Evolutionary conservation across 2,113 vertebrate species (phyloP), one percentile per base, ranked within the genome.

Genomic region (Ammodytes dubius): DNA sequence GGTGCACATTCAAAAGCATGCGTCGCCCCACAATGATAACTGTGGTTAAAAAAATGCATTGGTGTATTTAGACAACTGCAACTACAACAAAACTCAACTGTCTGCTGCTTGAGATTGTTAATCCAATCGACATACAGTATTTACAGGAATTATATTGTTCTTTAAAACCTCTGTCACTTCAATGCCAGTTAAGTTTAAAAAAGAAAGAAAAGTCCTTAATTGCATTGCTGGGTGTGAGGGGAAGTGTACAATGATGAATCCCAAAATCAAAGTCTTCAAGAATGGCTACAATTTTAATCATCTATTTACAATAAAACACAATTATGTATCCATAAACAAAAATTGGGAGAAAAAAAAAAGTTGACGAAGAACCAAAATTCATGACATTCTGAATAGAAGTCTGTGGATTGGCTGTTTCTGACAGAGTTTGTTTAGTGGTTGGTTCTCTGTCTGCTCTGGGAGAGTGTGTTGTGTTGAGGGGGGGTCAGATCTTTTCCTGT

Each of bases 401-500:
- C 70, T 63, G 75, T 73, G 80, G 67, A 81, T 69, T 50, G 72
- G 81, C 80, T 82, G 85, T 72, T 45, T 82, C 74, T 17, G 46
- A 83, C 77, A 82, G 84, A 90, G 88, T 75, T 86, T 81, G 57
- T 83, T 80, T 88, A 90, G 87, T 91, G 88, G 87, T 89, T 57
- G 84, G 56, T 81, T 84, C 79, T 79, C 12, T 4, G 42, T 56
- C 71, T 64, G 80, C 77, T 88, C 80, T 82, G 81, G 63, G 78
- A 81, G 70, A 68, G 65, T 66, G 82, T 60, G 37, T 27, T 27
- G 66, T 5, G 1, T 76, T 90, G 54, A 8, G 27, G 27, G 27
- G 52, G 64, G 13, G n/a, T 94, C 95, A 98, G 87, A 99, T 98
- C 95, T 99, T 99, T 93, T 99, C 98, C 96, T 99, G 98, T 94